Conservation (phyloP, 2,113 vertebrate species). For the Baryphthengus martii region DNA sequence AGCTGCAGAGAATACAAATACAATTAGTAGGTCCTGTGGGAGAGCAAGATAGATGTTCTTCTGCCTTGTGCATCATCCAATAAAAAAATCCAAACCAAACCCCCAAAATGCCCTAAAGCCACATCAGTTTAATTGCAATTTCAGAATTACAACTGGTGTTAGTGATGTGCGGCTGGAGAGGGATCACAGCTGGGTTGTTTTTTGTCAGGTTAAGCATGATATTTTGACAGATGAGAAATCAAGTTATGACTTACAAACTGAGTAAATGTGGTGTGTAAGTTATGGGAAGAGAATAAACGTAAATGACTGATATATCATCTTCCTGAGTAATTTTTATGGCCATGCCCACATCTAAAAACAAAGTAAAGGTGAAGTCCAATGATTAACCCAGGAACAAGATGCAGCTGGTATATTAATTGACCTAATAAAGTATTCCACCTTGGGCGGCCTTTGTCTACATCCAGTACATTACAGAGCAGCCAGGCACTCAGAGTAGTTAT, state of each 20-base stretch:
- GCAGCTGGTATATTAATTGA: constrained; percentile 68
- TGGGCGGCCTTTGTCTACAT: constrained; percentile 49
- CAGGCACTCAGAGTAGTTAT: constrained; percentile 45
- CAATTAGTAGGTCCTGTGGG: neutral
- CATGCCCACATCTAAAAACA: constrained; percentile 48
- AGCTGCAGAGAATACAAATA: neutral
- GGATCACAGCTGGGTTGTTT: neutral
- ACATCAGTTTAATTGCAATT: neutral
- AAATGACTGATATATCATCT: constrained; percentile 41
- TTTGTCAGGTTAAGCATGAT: neutral
- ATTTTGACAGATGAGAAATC: constrained; percentile 9
- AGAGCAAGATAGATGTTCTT: neutral
- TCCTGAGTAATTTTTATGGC: constrained; percentile 54
- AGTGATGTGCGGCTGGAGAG: neutral
- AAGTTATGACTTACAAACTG: neutral
- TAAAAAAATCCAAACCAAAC: neutral
- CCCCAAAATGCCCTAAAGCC: neutral
- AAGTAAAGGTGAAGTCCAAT: constrained; percentile 59
- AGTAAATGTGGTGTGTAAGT: constrained; percentile 38
- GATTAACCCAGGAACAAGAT: constrained; percentile 68
- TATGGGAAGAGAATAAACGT: constrained; percentile 24
- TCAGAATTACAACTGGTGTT: neutral
- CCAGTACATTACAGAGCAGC: constrained; percentile 57
- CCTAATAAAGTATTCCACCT: constrained; percentile 70
- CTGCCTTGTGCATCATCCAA: neutral